Evolutionary conservation across 2,797 vertebrate genomes (phyloP), one percentile per base, ranked within the genome.

Genomic region (Aulostomus chinensis): DNA sequence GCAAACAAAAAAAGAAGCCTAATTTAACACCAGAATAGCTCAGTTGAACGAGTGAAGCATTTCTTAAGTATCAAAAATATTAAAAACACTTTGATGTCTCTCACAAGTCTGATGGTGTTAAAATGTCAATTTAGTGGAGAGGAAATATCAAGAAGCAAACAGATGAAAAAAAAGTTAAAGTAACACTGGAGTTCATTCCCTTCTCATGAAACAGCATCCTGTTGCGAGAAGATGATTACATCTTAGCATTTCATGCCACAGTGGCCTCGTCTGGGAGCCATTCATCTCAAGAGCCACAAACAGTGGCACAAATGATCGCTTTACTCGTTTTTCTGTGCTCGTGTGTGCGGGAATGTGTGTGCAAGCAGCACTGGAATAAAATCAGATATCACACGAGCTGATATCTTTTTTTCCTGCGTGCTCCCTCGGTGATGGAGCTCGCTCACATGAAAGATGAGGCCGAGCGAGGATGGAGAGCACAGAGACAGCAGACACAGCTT

Each of bases 181-280:
- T n/a, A n/a, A n/a, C n/a, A n/a, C 26, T 35, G 35, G 54, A 68
- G 51, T 68, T 67, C 47, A 68, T 68, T 63, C 25, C 55, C 31
- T 26, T 38, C 55, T 41, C 41, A 55, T 73, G 65, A 64, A 78
- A 62, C 45, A 47, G 33, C 46, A 53, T 74, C 55, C 70, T 63
- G 58, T 68, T 74, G 73, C 17, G 43, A 68, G 53, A 54, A 62
- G 70, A 82, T 66, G 72, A 85, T 80, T 84, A 72, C 70, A 79
- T 75, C 62, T 56, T 54, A 56, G 63, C 39, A 56, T 79, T 79
- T 83, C 78, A 76, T 50, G 56, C 64, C 67, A 86, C 67, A 72
- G 62, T 74, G 68, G 56, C 42, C 54, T 72, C 46, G 39, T 67
- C 70, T 62, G 58, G 38, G 67, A 40, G 32, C 31, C 41, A 80